Percentiles rank a stretch among this genome's conserved stretches.
phyloP scores from a whole-genome alignment of 1,140 invertebrate genomes.

The Nasonia longicornis region DNA sequence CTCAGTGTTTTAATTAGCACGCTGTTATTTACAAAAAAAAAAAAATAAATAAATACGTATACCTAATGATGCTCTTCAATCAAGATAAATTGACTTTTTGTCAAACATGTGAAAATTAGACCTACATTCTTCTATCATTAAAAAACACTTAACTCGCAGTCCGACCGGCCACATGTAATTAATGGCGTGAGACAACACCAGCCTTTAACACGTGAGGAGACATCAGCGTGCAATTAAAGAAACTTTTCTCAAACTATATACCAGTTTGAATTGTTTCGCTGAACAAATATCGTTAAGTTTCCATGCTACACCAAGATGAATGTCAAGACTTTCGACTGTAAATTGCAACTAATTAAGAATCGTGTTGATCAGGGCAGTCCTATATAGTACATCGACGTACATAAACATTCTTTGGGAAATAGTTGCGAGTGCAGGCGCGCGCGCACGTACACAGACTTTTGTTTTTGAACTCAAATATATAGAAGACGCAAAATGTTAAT shows the following conservation, averaged over 20 bases:
- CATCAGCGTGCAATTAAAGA: neutral
- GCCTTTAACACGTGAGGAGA: neutral
- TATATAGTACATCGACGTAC: neutral
- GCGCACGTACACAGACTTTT: no score
- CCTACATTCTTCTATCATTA: no score
- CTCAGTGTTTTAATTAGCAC: neutral
- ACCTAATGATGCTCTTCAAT: no score
- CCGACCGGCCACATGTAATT: neutral
- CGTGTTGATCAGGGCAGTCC: neutral
- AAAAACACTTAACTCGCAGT: no score
- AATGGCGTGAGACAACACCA: neutral
- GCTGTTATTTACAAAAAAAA: neutral
- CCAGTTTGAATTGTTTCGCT: neutral
- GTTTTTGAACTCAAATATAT: neutral
- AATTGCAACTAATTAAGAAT: constrained; percentile 1
- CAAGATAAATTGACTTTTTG: no score
- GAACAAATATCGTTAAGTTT: neutral
- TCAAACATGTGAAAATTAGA: no score
- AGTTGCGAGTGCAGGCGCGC: neutral
- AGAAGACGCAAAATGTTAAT: no score
- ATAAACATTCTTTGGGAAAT: neutral
- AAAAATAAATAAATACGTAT: neutral
- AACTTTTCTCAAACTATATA: neutral
- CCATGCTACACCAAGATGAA: neutral
- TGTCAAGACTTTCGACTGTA: neutral